A percentile compares a stretch with the other conserved stretches of the same genome.
These are phyloP conservation scores for Xanthorhoe designata DNA, from an alignment of 2,888 invertebrate genomes.

Conservation along the genomic window DNA sequence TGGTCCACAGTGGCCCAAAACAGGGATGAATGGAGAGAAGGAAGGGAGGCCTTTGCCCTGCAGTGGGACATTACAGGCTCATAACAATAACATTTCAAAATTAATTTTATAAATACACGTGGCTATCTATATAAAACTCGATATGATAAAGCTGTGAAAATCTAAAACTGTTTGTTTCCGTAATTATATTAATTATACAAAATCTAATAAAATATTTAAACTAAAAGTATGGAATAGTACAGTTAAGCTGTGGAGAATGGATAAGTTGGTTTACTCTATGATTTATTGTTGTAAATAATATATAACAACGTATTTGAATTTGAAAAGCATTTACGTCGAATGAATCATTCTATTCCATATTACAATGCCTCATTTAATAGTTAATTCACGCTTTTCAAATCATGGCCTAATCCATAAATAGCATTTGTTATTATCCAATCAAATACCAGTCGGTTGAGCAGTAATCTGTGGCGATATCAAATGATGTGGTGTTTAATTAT, in stretches of 20 bases:
- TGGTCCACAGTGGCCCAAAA: too few relatives aligned
- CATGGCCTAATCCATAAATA: constrained; percentile 10
- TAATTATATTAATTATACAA: background rate
- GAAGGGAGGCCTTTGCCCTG: too few relatives aligned
- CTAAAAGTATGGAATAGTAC: background rate
- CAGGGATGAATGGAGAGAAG: too few relatives aligned
- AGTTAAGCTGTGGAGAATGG: background rate
- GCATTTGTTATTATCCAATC: constrained; percentile 11
- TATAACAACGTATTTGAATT: background rate
- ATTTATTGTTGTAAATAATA: background rate
- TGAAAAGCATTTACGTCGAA: background rate
- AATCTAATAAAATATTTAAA: background rate
- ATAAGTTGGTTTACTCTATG: background rate
- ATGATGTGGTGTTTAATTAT: too few relatives aligned
- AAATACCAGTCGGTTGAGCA: background rate
- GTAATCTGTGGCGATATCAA: background rate
- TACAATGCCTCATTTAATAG: constrained; percentile 7
- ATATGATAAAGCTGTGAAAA: too few relatives aligned
- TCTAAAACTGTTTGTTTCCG: too few relatives aligned
- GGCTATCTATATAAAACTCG: too few relatives aligned
- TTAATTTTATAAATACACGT: too few relatives aligned
- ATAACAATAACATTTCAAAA: too few relatives aligned
- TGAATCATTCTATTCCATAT: background rate
- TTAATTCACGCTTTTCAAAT: constrained; percentile 5
- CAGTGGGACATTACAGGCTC: too few relatives aligned